Conservation (phyloP, 2,113 vertebrate species). For the Elachura formosa region DNA sequence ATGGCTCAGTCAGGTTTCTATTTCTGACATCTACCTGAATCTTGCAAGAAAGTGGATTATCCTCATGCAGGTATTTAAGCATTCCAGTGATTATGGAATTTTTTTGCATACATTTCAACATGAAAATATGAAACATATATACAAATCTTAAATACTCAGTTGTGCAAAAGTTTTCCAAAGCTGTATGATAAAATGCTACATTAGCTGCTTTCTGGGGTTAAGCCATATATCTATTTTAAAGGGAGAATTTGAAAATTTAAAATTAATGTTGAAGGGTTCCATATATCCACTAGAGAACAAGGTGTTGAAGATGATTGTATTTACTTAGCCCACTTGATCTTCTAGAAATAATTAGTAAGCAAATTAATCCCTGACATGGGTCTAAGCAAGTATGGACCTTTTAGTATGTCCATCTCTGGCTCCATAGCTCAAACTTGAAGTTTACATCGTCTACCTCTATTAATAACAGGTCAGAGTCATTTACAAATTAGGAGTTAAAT, state of each 20-base stretch:
- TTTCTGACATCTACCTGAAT: background rate
- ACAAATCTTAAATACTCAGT: background rate
- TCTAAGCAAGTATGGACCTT: background rate
- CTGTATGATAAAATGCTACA: background rate
- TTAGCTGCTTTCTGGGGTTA: background rate
- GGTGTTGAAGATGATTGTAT: background rate
- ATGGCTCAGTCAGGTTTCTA: background rate
- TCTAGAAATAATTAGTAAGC: background rate
- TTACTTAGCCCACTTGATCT: background rate
- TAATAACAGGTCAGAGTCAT: background rate
- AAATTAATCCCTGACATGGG: background rate
- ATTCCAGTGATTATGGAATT: background rate
- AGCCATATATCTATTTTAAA: background rate
- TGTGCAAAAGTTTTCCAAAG: background rate
- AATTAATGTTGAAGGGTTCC: background rate
- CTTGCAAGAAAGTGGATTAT: background rate
- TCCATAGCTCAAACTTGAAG: background rate
- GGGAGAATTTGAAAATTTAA: background rate
- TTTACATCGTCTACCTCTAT: background rate
- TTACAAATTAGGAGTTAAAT: background rate
- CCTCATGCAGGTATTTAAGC: background rate
- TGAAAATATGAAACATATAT: background rate
- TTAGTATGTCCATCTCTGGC: background rate
- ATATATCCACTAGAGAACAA: background rate
- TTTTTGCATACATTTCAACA: background rate